Evolutionary conservation across 2,888 invertebrate genomes (phyloP).

Genomic region (Antheraea assamensis): DNA sequence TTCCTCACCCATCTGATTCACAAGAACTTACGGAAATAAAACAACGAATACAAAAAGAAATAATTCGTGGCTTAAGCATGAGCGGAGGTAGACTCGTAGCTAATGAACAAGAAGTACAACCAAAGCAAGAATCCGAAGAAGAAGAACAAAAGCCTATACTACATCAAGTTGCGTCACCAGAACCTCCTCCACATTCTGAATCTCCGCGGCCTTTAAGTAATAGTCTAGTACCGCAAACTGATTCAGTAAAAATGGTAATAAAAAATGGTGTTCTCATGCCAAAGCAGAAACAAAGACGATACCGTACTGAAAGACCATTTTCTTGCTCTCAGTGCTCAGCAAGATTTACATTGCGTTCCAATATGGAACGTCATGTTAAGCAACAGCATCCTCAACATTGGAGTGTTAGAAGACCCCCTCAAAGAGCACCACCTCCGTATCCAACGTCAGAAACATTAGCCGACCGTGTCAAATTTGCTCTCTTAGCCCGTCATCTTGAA

Average conservation of each 20-base stretch:
- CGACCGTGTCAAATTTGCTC: slow-evolving; percentile 86
- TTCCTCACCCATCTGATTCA: slow-evolving; percentile 79
- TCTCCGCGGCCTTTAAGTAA: slow-evolving; percentile 76
- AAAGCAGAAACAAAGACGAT: slow-evolving; percentile 94
- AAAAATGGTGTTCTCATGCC: slow-evolving; percentile 95
- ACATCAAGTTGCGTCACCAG: slow-evolving; percentile 64
- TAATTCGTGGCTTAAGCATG: slow-evolving; percentile 84
- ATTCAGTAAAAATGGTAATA: slow-evolving; percentile 93
- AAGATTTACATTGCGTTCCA: slow-evolving; percentile 94
- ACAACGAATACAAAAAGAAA: slow-evolving; percentile 85
- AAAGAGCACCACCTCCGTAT: slow-evolving; percentile 71
- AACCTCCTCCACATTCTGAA: slow-evolving; percentile 75
- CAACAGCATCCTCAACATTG: slow-evolving; percentile 96
- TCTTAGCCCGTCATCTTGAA: slow-evolving; percentile 90
- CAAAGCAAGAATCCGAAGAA: slow-evolving; percentile 77
- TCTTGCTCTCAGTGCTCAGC: slow-evolving; percentile 95
- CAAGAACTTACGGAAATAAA: slow-evolving; percentile 86
- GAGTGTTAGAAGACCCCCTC: slow-evolving; percentile 87
- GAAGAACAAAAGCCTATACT: slow-evolving; percentile 78
- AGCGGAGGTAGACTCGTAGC: slow-evolving; percentile 85
- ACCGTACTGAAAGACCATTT: slow-evolving; percentile 94
- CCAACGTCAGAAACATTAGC: slow-evolving; percentile 59
- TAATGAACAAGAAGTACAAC: slow-evolving; percentile 61
- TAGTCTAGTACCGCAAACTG: slow-evolving; percentile 71
- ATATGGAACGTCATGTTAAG: slow-evolving; percentile 97